Percentiles rank a stretch among this genome's conserved stretches.
Conservation (phyloP, 2,113 vertebrate genomes). For the Oxyura jamaicensis region DNA sequence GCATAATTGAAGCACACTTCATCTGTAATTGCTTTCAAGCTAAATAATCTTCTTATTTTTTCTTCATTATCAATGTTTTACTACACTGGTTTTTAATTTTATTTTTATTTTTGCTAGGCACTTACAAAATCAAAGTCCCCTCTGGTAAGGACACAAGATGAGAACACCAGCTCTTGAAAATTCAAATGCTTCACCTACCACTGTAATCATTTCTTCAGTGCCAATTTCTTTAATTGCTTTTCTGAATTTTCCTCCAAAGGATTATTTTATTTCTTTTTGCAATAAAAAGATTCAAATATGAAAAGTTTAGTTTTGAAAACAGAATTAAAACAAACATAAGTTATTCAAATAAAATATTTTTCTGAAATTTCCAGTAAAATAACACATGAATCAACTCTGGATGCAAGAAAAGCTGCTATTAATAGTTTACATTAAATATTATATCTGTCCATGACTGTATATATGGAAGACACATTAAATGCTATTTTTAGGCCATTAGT, state of each 20-base stretch:
- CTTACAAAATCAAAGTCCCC: not conserved
- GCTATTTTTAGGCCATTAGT: not conserved
- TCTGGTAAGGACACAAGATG: not conserved
- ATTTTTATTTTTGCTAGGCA: not conserved
- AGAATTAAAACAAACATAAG: not conserved
- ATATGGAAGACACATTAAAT: not conserved
- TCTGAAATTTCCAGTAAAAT: not conserved
- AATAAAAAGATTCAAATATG: not conserved
- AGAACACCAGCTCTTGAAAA: not conserved
- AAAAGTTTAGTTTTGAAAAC: not conserved
- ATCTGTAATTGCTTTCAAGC: not conserved
- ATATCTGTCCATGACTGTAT: not conserved
- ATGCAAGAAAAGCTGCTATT: not conserved
- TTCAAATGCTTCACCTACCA: not conserved
- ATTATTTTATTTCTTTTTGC: not conserved
- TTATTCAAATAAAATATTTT: not conserved
- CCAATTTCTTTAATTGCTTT: not conserved
- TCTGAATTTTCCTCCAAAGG: not conserved
- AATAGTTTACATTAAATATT: not conserved
- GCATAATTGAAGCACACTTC: not conserved
- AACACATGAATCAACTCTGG: not conserved
- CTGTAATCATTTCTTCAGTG: not conserved
- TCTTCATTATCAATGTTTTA: not conserved
- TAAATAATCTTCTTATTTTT: not conserved
- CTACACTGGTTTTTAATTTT: not conserved